phyloP scores from a whole-genome alignment of 2,797 vertebrate genomes.

The Sternotherus odoratus region DNA sequence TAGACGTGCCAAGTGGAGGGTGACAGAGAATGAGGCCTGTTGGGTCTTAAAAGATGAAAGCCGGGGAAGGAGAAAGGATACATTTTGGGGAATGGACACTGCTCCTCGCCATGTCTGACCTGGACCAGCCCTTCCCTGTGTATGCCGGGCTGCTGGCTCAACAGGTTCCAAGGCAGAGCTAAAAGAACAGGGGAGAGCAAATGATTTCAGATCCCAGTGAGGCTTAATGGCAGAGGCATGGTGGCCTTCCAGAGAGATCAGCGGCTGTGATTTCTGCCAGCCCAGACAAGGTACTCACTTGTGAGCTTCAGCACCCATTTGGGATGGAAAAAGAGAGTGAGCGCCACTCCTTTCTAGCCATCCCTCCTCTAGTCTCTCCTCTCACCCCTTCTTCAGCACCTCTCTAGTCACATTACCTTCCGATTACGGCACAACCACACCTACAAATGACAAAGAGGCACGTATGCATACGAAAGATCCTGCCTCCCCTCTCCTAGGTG shows the following conservation, averaged over 20 bases:
- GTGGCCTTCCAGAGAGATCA: background rate
- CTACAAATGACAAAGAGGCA: background rate
- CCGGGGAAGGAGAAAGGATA: background rate
- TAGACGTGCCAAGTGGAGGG: background rate
- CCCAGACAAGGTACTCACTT: conserved; percentile 30
- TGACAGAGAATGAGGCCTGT: background rate
- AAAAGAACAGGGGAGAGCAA: conserved; percentile 33
- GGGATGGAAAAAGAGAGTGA: conserved; percentile 52
- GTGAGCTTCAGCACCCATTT: conserved; percentile 40
- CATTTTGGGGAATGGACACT: background rate
- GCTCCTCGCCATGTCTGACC: background rate
- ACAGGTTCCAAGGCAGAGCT: background rate
- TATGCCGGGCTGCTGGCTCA: background rate
- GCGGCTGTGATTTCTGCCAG: background rate
- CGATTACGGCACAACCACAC: background rate
- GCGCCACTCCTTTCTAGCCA: background rate
- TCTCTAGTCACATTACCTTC: background rate
- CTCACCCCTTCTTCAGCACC: rapidly evolving
- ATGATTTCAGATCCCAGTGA: conserved; percentile 26
- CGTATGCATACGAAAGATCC: background rate
- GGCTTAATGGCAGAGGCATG: background rate
- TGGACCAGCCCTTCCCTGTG: background rate
- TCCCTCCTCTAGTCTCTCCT: background rate
- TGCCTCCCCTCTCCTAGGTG: background rate
- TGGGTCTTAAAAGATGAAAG: background rate